These are phyloP conservation scores for Sebastes elongatus DNA, from an alignment of 2,797 vertebrate species.

Conservation along the genomic window DNA sequence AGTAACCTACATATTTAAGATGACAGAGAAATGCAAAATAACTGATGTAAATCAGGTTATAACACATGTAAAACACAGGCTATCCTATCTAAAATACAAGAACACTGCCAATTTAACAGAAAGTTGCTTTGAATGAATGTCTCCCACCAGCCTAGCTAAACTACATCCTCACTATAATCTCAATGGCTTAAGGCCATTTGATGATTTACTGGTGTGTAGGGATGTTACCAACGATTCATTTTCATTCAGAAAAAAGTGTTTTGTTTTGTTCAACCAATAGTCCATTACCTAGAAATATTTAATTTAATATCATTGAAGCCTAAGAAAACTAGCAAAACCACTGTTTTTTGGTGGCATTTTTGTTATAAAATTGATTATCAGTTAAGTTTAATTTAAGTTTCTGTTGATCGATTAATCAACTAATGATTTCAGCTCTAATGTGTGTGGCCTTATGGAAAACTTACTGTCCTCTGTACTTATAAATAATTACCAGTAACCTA, in stretches of 20 bases:
- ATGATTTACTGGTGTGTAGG: too few relatives aligned
- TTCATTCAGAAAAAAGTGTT: neutral
- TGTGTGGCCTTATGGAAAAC: neutral
- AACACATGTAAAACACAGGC: neutral
- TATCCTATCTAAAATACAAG: neutral
- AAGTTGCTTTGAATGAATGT: neutral
- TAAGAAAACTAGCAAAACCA: neutral
- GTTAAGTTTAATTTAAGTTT: neutral
- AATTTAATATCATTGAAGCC: neutral
- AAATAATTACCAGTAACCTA: too few relatives aligned
- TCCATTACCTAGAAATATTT: neutral
- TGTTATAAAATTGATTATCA: neutral
- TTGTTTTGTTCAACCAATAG: neutral
- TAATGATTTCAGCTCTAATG: neutral
- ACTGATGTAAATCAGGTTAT: too few relatives aligned
- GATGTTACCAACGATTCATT: neutral
- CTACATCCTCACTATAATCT: neutral
- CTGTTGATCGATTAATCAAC: neutral
- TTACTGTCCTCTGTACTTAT: neutral
- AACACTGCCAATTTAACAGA: neutral
- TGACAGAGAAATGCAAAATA: too few relatives aligned
- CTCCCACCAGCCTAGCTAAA: neutral
- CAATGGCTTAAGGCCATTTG: accelerated
- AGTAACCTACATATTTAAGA: too few relatives aligned
- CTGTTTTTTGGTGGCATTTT: neutral